Conservation (phyloP, 2,113 vertebrate genomes). For the cattle (Bos taurus) region ARS-UCD2.0 NC_037342.1:51721001-51721500, state of each 20-base stretch:
- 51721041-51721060: not conserved
- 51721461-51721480: slow-evolving; percentile 3
- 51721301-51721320: slow-evolving; percentile 3
- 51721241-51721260: slow-evolving; percentile 19
- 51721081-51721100: not conserved
- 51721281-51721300: not conserved
- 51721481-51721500: not conserved
- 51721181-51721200: not conserved
- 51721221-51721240: not conserved
- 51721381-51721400: not conserved
- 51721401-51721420: not conserved
- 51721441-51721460: not conserved
- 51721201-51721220: not conserved
- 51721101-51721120: slow-evolving; percentile 17
- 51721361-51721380: not conserved
- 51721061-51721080: not conserved
- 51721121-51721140: not conserved
- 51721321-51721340: not conserved
- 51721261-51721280: not conserved
- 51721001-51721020: not conserved
- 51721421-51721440: not conserved
- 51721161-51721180: not conserved
- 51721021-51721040: not conserved
- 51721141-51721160: not conserved
- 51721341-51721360: slow-evolving; percentile 9